Base-by-base conservation (phyloP, 2,113 vertebrate species). In the Barnardius zonarius region DNA sequence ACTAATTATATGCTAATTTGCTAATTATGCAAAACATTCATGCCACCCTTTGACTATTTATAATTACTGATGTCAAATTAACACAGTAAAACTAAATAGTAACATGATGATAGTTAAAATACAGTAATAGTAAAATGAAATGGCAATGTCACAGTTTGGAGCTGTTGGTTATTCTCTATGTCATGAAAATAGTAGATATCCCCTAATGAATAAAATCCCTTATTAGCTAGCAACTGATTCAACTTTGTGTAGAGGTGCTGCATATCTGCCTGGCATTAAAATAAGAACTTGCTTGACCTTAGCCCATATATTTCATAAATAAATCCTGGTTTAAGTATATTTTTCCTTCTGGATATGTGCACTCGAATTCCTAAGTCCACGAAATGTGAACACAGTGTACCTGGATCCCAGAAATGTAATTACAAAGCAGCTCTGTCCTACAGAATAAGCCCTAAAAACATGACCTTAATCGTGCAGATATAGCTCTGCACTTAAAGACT, bases 391-490 rank as follows among this genome's bases (percentile, higher is more conserved):
- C 44, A 83, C 4, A 35, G 43, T 2, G 24, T 4, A 4, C 13
- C 46, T 10, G 5, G 17, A 55, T 3, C 13, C 31, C n/a, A 85
- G 8, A 13, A 72, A 62, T 0, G 1, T 13, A 44, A 43, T 1
- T 27, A 51, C 35, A 63, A 57, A 68, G 25, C 11, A 72, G 13
- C 30, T 18, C 59, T 13, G n/a, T 9, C 41, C 35, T 3, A 19
- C 13, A 23, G 31, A 4, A 0, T 8, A 23, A 41, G 25, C 35
- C 43, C 67, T 63, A 10, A 39, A 78, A n/a, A 15, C n/a, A 16
- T 2, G 10, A 49, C 2, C n/a, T n/a, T 0, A 0, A 13, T 1
- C 11, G 24, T 1, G 25, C 62, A 70, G 25, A 18, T 13, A 18
- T 0, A 37, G 4, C 48, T 16, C 57, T 28, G 10, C 44, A 23